Base-by-base conservation (phyloP, 92 coral and sea anemone species). In the Pocillopora grandis region DNA sequence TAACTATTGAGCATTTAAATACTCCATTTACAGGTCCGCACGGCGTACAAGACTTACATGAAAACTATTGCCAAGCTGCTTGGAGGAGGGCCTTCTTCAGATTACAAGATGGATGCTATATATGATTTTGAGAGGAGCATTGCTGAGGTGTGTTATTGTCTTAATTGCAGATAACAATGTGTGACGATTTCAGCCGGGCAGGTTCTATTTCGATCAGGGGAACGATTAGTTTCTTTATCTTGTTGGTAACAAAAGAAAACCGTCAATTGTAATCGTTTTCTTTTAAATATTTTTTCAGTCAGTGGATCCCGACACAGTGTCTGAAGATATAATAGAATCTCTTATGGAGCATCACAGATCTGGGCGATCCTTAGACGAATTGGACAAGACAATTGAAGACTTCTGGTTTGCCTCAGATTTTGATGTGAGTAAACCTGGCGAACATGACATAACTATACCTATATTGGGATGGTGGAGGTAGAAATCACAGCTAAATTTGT, bases 21-120 rank as follows among this genome's bases (percentile, higher is more conserved):
- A 21, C 31, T 80, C 33, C 52, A 18, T 36, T 20, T 21, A 23
- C 36, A 72, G 86, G 37, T 82, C 23, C 86, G 61, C n/a, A 17
- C 81, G 14, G 96, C 96, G 15, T 92, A 92, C 73, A 81, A 92
- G 60, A 75, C 87, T 35, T 92, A 90, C 88, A 92, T 92, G 96
- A 92, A 72, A 66, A 87, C 88, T 58, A 72, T 92, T 12, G 93
- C 93, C 9, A 75, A 75, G 36, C 85, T 92, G 12, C 91, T 92
- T 33, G 93, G 93, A n/a, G 90, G 90, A 58, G 85, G 87, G 11
- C 16, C 55, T 5, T 76, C 70, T 36, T 48, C 90, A 10, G 87
- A 85, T 5, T 21, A 65, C 13, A 62, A 83, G 62, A 92, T 92
- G 96, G 82, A 78, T 86, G 72, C 77, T 8, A 92, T 92, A n/a